Base-by-base conservation (phyloP, 2,888 invertebrate species). In the Ellobium chinense region DNA sequence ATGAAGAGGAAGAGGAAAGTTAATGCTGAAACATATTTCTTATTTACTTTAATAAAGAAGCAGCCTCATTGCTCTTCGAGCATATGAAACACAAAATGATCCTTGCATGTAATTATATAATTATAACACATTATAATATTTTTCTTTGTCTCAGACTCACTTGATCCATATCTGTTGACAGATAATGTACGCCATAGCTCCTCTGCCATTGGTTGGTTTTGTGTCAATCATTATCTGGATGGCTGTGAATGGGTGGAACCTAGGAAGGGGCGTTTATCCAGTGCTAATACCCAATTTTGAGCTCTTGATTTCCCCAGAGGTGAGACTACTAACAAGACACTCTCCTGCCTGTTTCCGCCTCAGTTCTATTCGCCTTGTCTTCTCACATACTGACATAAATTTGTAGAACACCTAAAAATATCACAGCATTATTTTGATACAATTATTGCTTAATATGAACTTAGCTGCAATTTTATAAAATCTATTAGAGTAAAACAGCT, bases 141-240 rank as follows among this genome's bases (percentile, higher is more conserved):
- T n/a, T n/a, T n/a, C n/a, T n/a, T n/a, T n/a, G n/a, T n/a, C n/a
- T n/a, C n/a, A n/a, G n/a, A n/a, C n/a, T n/a, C n/a, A n/a, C n/a
- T n/a, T n/a, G n/a, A n/a, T n/a, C n/a, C n/a, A n/a, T n/a, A n/a
- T n/a, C n/a, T n/a, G n/a, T n/a, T n/a, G 18, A 4, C 58, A 72
- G 72, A 60, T 72, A n/a, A 72, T 72, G 58, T 72, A 60, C 31
- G n/a, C 58, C 2, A 27, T 72, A 58, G 72, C 72, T 24, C 60
- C 72, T 1, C 60, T 72, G 1, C 72, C 72, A 60, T 72, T 72
- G 36, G 72, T 31, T 60, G 72, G 72, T 14, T 72, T 31, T 24
- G 9, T 72, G 72, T 72, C 58, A 60, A 24, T 72, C 36, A 72
- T 60, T 36, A 27, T 27, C 0, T 72, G 72, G 72, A 72, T 37